Evolutionary conservation across 2,797 vertebrate genomes (phyloP).

Genomic region (Petrocephalus schoutedeni): DNA sequence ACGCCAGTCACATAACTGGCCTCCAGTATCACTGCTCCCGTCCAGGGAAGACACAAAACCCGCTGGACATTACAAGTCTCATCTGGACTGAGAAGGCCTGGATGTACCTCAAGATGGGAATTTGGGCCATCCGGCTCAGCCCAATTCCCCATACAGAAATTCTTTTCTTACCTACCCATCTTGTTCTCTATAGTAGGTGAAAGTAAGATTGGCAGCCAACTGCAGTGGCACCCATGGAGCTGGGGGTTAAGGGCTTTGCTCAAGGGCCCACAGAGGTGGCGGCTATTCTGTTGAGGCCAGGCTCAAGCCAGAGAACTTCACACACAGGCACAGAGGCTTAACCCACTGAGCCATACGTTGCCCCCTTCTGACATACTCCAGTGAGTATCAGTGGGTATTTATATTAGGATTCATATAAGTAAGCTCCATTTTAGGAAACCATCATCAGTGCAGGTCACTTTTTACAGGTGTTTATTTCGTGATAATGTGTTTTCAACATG

Average conservation of each 20-base stretch:
- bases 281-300: background rate
- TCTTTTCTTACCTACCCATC: background rate
- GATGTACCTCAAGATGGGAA: background rate
- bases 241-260: background rate
- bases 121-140: background rate
- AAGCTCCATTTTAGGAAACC: background rate
- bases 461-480: background rate
- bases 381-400: background rate
- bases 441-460: background rate
- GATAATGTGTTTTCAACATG: background rate
- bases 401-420: background rate
- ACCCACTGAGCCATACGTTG: background rate
- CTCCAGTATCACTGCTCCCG: background rate
- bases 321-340: background rate
- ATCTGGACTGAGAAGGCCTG: background rate
- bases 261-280: background rate
- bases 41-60: background rate
- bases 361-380: background rate
- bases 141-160: background rate
- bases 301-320: background rate
- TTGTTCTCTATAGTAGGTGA: background rate
- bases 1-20: background rate
- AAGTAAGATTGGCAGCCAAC: background rate
- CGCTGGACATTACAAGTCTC: background rate
- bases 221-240: background rate